These are phyloP conservation scores for Pogona vitticeps DNA, from an alignment of 2,113 vertebrate species.

Conservation along the genomic window DNA sequence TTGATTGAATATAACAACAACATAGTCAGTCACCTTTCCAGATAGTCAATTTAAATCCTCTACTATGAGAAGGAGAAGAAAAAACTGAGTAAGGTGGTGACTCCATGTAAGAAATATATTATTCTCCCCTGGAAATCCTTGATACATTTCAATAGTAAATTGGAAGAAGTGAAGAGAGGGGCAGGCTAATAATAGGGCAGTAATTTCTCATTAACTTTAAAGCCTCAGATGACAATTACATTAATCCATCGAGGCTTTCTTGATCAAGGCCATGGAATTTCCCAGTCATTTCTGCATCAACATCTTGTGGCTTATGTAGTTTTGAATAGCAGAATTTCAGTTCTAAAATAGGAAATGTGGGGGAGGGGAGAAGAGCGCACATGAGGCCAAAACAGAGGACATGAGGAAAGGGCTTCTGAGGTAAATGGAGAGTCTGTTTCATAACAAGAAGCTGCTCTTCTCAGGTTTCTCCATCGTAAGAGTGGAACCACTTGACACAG, in stretches of 20 bases:
- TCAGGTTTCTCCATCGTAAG: conserved; percentile 61
- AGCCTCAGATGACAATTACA: conserved; percentile 30
- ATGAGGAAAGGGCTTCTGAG: conserved; percentile 60
- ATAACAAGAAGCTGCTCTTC: conserved; percentile 68
- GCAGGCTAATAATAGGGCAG: neutral
- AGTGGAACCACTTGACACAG: conserved; percentile 56
- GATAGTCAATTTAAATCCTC: neutral
- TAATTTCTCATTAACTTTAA: neutral
- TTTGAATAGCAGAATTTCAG: conserved; percentile 39
- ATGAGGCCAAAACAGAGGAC: conserved; percentile 67
- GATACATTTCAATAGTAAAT: neutral
- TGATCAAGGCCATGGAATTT: conserved; percentile 23
- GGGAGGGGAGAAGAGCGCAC: conserved; percentile 34
- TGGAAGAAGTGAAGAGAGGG: neutral
- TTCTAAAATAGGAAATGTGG: conserved; percentile 71
- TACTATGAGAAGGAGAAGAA: neutral
- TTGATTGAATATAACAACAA: no score
- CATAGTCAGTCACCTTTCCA: neutral
- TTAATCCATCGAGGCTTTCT: conserved; percentile 33
- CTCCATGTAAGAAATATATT: conserved; percentile 2
- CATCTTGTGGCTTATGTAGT: conserved; percentile 58
- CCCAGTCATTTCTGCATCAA: conserved; percentile 34
- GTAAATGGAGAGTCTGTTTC: conserved; percentile 66
- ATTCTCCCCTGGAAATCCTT: neutral
- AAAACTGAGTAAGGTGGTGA: neutral